phyloP scores from a whole-genome alignment of 2,113 vertebrate species.

The Thryonomys swinderianus region DNA sequence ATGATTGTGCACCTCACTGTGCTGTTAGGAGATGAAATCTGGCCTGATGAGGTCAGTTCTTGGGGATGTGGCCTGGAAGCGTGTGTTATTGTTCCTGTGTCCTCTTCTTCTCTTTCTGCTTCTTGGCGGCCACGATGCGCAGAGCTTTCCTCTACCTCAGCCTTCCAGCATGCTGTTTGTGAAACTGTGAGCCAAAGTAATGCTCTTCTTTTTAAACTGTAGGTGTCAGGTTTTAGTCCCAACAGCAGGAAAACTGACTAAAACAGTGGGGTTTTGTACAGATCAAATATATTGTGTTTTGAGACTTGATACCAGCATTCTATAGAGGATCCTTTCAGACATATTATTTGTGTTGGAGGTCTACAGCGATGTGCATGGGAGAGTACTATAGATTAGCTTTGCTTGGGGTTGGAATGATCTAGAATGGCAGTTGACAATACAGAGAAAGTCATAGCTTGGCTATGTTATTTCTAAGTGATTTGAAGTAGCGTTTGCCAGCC shows the following conservation, averaged over 20 bases:
- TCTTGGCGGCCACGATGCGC: not conserved
- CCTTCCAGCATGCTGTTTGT: not conserved
- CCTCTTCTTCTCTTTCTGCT: not conserved
- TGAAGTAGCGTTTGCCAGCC: not conserved
- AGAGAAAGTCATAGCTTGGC: not conserved
- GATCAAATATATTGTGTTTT: not conserved
- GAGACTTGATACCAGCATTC: not conserved
- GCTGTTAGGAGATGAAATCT: not conserved
- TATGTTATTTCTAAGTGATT: conserved; percentile 16
- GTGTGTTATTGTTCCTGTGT: not conserved
- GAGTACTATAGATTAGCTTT: not conserved
- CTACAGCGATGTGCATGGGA: not conserved
- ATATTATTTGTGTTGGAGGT: not conserved
- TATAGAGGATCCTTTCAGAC: not conserved
- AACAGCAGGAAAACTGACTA: not conserved
- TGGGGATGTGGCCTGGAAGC: not conserved
- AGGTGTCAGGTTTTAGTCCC: not conserved
- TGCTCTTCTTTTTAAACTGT: not conserved
- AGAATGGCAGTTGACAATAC: not conserved
- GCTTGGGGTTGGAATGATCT: not conserved
- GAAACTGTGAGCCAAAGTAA: not conserved
- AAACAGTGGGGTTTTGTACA: not conserved
- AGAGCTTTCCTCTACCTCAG: not conserved
- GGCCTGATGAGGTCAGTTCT: not conserved
- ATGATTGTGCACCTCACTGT: not conserved